A percentile compares a stretch with the other conserved stretches of the same genome.
These are phyloP conservation scores for Biston stratarius DNA, from an alignment of 2,888 invertebrate species.

Conservation along the genomic window DNA sequence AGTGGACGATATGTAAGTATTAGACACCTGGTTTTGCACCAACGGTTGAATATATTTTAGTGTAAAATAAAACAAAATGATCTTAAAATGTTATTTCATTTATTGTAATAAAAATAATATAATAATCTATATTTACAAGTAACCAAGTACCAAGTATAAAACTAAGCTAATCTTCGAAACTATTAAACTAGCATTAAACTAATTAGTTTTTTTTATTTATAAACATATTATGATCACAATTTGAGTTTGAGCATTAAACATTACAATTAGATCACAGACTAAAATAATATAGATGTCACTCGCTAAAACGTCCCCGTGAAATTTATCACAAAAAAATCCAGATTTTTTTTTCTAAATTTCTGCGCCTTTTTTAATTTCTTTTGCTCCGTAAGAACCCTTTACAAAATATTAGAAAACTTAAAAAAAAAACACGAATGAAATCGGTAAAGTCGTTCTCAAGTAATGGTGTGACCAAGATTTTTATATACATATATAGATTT, in stretches of 20 bases:
- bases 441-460: too few species aligned
- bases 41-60: neutral
- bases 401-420: too few species aligned
- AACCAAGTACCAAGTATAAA: slow-evolving; percentile 48
- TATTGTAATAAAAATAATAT: slow-evolving; percentile 36
- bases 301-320: too few species aligned
- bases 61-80: neutral
- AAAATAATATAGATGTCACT: slow-evolving; percentile 1
- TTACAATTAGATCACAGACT: slow-evolving; percentile 25
- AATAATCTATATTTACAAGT: slow-evolving; percentile 51
- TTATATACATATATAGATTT: too few species aligned
- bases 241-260: slow-evolving; percentile 28
- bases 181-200: slow-evolving; percentile 1
- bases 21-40: too few species aligned
- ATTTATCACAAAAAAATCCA: too few species aligned
- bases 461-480: too few species aligned
- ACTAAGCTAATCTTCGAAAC: slow-evolving; percentile 2
- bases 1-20: too few species aligned
- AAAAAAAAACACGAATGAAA: too few species aligned
- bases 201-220: slow-evolving; percentile 4
- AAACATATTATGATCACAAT: slow-evolving; percentile 31
- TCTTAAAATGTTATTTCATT: slow-evolving; percentile 16
- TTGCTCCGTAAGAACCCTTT: too few species aligned
- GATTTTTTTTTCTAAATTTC: too few species aligned
- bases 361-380: too few species aligned